A percentile compares a stretch with the other conserved stretches of the same genome.
These are phyloP conservation scores for Xiphydria camelus DNA, from an alignment of 2,888 invertebrate species.

Conservation along the genomic window DNA sequence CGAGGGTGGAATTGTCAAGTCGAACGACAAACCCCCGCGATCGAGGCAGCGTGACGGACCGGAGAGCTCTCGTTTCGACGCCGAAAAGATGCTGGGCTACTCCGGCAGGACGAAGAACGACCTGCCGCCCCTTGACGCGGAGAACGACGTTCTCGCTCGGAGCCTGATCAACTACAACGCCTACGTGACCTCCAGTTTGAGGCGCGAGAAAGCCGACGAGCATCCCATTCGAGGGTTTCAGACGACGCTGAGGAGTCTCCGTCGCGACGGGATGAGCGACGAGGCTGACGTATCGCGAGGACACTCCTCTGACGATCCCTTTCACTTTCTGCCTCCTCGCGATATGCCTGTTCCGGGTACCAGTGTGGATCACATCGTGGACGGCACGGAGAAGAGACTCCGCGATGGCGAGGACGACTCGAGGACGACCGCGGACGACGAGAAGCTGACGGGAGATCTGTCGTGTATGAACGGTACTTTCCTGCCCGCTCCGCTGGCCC, in stretches of 20 bases:
- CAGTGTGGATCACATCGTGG: too few relatives aligned
- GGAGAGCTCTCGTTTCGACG: constrained; percentile 30
- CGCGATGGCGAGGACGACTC: too few relatives aligned
- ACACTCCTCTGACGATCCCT: too few relatives aligned
- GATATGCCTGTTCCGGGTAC: too few relatives aligned
- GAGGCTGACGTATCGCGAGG: too few relatives aligned
- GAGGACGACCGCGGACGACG: constrained; percentile 3
- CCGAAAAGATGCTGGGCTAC: constrained; percentile 48
- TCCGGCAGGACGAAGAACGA: constrained; percentile 44
- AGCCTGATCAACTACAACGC: constrained; percentile 47
- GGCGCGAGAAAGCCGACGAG: too few relatives aligned
- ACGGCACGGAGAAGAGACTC: too few relatives aligned
- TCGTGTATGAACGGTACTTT: constrained; percentile 54
- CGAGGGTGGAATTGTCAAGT: constrained; percentile 41
- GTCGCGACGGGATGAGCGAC: too few relatives aligned
- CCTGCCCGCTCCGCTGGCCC: constrained; percentile 48
- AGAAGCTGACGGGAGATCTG: constrained; percentile 40
- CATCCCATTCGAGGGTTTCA: too few relatives aligned
- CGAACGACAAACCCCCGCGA: not conserved
- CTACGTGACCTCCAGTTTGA: constrained; percentile 39
- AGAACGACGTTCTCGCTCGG: constrained; percentile 46
- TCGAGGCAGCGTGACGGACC: not conserved
- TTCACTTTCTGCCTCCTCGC: too few relatives aligned
- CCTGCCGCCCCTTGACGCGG: constrained; percentile 45
- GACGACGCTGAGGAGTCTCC: too few relatives aligned